Conservation (phyloP, 2,888 invertebrate species). For the Arge pagana region DNA sequence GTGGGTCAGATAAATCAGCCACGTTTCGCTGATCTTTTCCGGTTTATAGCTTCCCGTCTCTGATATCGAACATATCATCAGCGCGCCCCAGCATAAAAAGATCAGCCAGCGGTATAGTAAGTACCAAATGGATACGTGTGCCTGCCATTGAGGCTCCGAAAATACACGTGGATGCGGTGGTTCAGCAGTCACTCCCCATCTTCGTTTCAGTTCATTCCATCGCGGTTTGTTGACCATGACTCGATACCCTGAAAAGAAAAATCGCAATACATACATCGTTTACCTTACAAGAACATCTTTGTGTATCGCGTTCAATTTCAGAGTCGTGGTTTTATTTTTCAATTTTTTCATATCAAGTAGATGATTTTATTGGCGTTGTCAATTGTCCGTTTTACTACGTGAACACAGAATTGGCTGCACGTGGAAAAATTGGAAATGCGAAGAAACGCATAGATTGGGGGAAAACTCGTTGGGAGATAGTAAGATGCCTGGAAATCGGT, state of each 20-base stretch:
- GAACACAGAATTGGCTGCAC: too few species aligned
- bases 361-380: too few species aligned
- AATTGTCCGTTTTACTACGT: too few species aligned
- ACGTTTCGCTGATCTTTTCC: slow-evolving; percentile 56
- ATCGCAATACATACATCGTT: neutral
- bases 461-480: too few species aligned
- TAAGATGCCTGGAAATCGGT: too few species aligned
- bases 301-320: too few species aligned
- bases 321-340: neutral
- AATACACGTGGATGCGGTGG: slow-evolving; percentile 43
- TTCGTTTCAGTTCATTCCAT: slow-evolving; percentile 48
- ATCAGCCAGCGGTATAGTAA: slow-evolving; percentile 65
- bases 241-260: slow-evolving; percentile 46
- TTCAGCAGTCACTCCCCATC: slow-evolving; percentile 41
- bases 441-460: too few species aligned
- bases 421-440: too few species aligned
- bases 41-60: slow-evolving; percentile 48
- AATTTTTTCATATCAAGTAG: too few species aligned
- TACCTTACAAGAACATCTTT: too few species aligned
- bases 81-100: slow-evolving; percentile 58
- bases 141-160: slow-evolving; percentile 45
- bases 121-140: slow-evolving; percentile 43
- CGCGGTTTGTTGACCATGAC: slow-evolving; percentile 55
- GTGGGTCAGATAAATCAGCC: slow-evolving; percentile 76
- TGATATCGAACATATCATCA: slow-evolving; percentile 56